A percentile compares a stretch with the other conserved stretches of the same genome.
These are phyloP conservation scores for Lucifuga dentata DNA, from an alignment of 2,113 vertebrate genomes.

Conservation along the genomic window DNA sequence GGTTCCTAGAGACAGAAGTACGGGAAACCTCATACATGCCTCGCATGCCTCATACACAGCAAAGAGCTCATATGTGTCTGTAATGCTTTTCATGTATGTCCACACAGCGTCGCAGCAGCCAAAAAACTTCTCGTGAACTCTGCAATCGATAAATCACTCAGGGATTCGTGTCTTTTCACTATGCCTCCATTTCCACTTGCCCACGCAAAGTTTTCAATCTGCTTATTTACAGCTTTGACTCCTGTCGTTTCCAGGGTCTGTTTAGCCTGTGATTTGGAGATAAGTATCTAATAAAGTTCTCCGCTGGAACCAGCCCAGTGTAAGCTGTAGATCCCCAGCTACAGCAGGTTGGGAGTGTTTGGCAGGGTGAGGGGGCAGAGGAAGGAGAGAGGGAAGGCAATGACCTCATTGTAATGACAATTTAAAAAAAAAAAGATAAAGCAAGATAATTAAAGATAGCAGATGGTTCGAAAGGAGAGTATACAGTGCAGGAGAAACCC, in stretches of 20 bases:
- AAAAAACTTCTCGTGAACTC: conserved; percentile 37
- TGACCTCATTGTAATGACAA: conserved; percentile 52
- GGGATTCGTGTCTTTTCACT: conserved; percentile 32
- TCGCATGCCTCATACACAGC: conserved; percentile 25
- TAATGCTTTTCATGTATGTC: conserved; percentile 6
- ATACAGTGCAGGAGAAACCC: background rate
- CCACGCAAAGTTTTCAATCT: conserved; percentile 1
- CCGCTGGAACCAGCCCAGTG: conserved; percentile 54
- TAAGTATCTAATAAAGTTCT: conserved; percentile 63
- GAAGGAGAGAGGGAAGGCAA: conserved; percentile 25
- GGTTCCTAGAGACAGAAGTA: background rate
- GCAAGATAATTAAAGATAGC: conserved; percentile 20
- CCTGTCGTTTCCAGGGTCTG: conserved; percentile 48
- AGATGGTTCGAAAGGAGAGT: conserved; percentile 12
- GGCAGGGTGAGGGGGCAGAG: conserved; percentile 35
- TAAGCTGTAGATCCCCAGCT: conserved; percentile 41
- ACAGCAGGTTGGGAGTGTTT: conserved; percentile 37
- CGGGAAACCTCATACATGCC: conserved; percentile 2
- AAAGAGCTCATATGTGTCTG: conserved; percentile 8
- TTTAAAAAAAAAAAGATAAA: conserved; percentile 3
- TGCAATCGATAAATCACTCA: conserved; percentile 16
- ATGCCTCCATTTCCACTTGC: conserved; percentile 16
- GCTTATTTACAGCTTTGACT: conserved; percentile 38
- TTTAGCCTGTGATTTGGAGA: conserved; percentile 52
- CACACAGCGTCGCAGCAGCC: conserved; percentile 10